phyloP scores from a whole-genome alignment of 2,888 invertebrate species.

The Eumacrocentrus americanus region DNA sequence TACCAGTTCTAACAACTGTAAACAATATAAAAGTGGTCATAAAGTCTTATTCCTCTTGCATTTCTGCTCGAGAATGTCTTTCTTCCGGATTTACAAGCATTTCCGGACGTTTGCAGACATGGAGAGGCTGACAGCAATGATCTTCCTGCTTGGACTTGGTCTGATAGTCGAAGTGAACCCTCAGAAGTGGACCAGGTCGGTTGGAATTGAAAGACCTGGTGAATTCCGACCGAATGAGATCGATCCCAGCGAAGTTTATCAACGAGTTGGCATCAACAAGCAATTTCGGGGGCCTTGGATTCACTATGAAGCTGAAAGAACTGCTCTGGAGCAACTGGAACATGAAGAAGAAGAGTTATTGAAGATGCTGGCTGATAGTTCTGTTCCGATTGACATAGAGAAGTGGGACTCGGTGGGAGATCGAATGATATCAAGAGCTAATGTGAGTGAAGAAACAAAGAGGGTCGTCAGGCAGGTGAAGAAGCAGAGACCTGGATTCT shows the following conservation, averaged over 20 bases:
- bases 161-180: not conserved
- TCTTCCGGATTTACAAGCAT: not conserved
- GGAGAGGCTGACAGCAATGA: constrained; percentile 14
- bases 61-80: constrained; percentile 4
- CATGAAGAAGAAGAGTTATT: constrained; percentile 11
- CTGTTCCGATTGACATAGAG: constrained; percentile 31
- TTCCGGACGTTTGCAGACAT: constrained; percentile 17
- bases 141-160: constrained; percentile 8
- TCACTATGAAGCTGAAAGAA: too few relatives aligned
- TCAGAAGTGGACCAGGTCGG: not conserved
- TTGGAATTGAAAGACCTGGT: not conserved
- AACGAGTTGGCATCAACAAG: not conserved
- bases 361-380: constrained; percentile 29
- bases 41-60: too few relatives aligned
- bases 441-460: constrained; percentile 50
- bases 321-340: not conserved
- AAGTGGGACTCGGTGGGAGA: constrained; percentile 41
- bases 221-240: not conserved
- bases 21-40: too few relatives aligned
- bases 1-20: too few relatives aligned
- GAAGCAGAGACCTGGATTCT: constrained; percentile 54
- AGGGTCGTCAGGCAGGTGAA: constrained; percentile 51
- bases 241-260: not conserved
- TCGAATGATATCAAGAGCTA: constrained; percentile 40
- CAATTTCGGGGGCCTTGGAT: not conserved